These are phyloP conservation scores for Azorinus chamasolen DNA, from an alignment of 2,888 invertebrate species.

Conservation along the genomic window DNA sequence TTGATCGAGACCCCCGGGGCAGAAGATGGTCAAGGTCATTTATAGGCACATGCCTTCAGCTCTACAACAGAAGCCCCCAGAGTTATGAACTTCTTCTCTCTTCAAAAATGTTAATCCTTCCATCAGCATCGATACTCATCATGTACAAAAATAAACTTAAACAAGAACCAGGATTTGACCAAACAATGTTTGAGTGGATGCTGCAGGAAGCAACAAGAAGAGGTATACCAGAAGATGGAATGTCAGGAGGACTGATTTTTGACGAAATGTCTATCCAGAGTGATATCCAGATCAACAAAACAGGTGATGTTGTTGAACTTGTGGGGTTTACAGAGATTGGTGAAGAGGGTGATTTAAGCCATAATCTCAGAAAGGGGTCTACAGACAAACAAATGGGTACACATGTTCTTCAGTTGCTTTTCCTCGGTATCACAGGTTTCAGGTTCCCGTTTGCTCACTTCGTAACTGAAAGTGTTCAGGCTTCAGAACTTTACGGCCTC, in stretches of 20 bases:
- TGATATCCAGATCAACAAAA: slow-evolving; percentile 6
- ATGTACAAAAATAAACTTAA: too few relatives aligned
- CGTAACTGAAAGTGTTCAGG: slow-evolving; percentile 24
- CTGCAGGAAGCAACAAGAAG: slow-evolving; percentile 2
- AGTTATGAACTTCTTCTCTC: slow-evolving; percentile 22
- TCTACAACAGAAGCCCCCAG: slow-evolving; percentile 36
- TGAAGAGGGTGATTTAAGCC: slow-evolving; percentile 21
- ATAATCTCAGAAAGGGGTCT: slow-evolving; percentile 3
- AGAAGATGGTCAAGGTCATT: slow-evolving; percentile 35
- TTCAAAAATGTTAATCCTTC: too few relatives aligned
- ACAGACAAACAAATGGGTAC: slow-evolving; percentile 29
- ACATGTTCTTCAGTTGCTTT: slow-evolving; percentile 47
- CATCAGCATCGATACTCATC: slow-evolving; percentile 17
- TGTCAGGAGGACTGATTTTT: slow-evolving; percentile 6
- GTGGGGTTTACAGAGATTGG: slow-evolving; percentile 35
- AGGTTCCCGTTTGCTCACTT: slow-evolving; percentile 53
- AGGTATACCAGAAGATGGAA: background rate
- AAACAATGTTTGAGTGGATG: slow-evolving; percentile 16
- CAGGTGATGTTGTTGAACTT: slow-evolving; percentile 20
- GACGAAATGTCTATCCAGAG: slow-evolving; percentile 17
- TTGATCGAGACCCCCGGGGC: slow-evolving; percentile 21
- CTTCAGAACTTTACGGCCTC: slow-evolving; percentile 23
- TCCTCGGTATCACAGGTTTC: slow-evolving; percentile 47
- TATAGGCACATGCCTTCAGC: slow-evolving; percentile 25
- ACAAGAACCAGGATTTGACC: slow-evolving; percentile 13